Percentiles rank a stretch among this genome's conserved stretches.
Evolutionary conservation across 2,797 vertebrate species (phyloP).

Genomic region (Hydrocynus forskahlii): DNA sequence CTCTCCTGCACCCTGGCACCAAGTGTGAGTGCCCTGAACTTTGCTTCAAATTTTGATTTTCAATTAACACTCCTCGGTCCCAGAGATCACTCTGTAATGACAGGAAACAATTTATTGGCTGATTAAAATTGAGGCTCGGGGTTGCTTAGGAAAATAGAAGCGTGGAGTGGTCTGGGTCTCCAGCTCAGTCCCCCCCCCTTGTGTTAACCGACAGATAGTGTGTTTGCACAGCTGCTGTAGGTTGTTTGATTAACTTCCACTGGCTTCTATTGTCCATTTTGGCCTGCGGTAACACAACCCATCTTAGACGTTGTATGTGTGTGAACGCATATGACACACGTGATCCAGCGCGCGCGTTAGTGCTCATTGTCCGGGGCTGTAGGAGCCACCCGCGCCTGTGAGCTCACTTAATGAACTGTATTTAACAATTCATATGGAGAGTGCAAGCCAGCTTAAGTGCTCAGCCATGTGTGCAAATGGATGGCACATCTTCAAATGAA

Average conservation of each 20-base stretch:
- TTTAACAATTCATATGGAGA: constrained; percentile 61
- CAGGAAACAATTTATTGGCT: constrained; percentile 97
- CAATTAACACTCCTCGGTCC: constrained; percentile 92
- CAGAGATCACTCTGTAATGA: constrained; percentile 92
- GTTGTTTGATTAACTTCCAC: constrained; percentile 82
- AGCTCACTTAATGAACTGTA: constrained; percentile 49
- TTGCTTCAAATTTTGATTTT: constrained; percentile 94
- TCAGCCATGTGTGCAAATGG: constrained; percentile 48
- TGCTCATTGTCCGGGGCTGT: constrained; percentile 22
- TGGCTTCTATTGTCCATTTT: constrained; percentile 81
- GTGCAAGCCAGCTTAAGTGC: constrained; percentile 47
- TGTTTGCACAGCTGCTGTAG: constrained; percentile 93
- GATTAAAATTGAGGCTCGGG: constrained; percentile 90
- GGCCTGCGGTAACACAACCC: constrained; percentile 58
- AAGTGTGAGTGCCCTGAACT: constrained; percentile 83
- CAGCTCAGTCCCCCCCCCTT: constrained; percentile 62
- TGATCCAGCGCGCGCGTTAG: constrained; percentile 1
- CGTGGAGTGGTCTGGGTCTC: constrained; percentile 65
- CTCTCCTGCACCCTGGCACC: constrained; percentile 67
- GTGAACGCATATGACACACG: constrained; percentile 9
- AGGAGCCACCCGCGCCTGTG: constrained; percentile 21
- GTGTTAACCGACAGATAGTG: constrained; percentile 76
- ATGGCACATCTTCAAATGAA: constrained; percentile 60
- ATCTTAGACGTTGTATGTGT: constrained; percentile 37
- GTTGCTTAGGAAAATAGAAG: constrained; percentile 85